phyloP scores from a whole-genome alignment of 2,113 vertebrate genomes.

The Galbula dea region DNA sequence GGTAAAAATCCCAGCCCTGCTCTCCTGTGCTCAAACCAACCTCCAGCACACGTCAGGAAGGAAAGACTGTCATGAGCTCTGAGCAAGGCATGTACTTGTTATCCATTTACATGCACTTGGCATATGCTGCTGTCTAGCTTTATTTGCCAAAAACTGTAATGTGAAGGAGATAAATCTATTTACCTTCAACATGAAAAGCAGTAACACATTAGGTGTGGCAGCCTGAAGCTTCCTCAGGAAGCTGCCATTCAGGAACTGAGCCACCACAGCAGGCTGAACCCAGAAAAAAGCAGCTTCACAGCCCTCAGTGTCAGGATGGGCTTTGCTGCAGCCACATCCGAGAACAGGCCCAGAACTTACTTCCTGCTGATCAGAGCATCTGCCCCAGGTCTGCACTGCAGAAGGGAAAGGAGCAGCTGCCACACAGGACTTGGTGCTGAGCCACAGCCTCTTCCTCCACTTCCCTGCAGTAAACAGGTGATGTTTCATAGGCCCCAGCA shows the following conservation, averaged over 20 bases:
- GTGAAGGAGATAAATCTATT: background rate
- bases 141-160: rapidly evolving
- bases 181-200: background rate
- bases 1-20: background rate
- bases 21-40: background rate
- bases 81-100: rapidly evolving
- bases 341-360: no score
- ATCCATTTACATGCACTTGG: rapidly evolving
- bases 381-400: rapidly evolving
- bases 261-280: background rate
- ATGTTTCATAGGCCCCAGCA: background rate
- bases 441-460: background rate
- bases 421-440: rapidly evolving
- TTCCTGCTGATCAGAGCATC: background rate
- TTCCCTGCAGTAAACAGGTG: rapidly evolving
- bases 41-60: background rate
- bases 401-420: background rate
- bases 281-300: background rate
- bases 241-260: background rate
- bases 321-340: rapidly evolving
- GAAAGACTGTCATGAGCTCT: background rate
- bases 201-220: background rate
- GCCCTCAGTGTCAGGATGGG: background rate
- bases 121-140: rapidly evolving
- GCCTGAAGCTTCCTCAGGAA: constrained; percentile 16